Percentiles rank a stretch among this genome's conserved stretches.
Conservation (phyloP, 2,797 vertebrate genomes). For the Galagoides demidoff region DNA sequence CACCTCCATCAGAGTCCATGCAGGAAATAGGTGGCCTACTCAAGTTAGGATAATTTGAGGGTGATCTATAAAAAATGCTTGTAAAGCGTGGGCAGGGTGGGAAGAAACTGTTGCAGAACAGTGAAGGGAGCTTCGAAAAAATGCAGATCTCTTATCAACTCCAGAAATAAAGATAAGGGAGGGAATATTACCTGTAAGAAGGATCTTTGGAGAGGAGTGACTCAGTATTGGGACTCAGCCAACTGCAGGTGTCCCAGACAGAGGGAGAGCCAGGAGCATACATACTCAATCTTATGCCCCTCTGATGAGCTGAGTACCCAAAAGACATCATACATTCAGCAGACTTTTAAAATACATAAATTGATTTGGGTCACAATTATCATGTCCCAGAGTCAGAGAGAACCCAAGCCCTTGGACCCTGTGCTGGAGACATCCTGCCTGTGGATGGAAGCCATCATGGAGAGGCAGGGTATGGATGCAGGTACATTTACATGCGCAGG, state of each 20-base stretch:
- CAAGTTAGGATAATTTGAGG: neutral
- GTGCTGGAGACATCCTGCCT: rapidly evolving
- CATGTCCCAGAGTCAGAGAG: too few relatives aligned
- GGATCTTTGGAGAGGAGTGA: rapidly evolving
- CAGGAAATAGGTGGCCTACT: neutral
- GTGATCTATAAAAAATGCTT: neutral
- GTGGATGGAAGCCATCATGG: rapidly evolving
- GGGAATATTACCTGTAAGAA: neutral
- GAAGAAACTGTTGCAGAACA: neutral
- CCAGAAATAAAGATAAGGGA: neutral
- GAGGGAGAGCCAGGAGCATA: neutral
- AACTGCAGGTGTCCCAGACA: rapidly evolving
- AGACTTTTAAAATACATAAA: neutral
- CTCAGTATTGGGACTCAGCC: too few relatives aligned
- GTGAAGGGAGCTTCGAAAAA: neutral
- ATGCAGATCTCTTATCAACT: neutral
- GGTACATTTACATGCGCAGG: neutral
- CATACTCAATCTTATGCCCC: neutral
- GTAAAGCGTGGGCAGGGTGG: neutral
- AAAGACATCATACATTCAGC: neutral
- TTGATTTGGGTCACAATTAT: neutral
- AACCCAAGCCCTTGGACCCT: too few relatives aligned
- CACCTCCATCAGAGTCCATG: too few relatives aligned
- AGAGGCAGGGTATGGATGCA: neutral
- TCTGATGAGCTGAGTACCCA: neutral